Base-by-base conservation (phyloP, 2,888 invertebrate species). In the Lasioglossum vierecki region DNA sequence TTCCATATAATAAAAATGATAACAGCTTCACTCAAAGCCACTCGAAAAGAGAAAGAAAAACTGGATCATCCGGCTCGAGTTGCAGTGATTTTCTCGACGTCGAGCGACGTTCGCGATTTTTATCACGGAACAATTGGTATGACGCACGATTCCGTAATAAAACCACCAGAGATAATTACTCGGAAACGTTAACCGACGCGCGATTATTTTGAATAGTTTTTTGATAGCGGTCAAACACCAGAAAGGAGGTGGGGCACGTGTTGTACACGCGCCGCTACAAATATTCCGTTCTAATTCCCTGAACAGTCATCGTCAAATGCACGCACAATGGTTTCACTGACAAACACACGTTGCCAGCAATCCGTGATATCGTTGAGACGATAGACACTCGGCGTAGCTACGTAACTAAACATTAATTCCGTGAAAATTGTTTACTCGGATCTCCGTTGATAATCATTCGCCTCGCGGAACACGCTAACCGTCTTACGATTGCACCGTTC, bases 1-100 rank as follows among this genome's bases (percentile, higher is more conserved):
- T 82, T 83, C 80, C 39, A 83, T 77, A 83, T 88, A 81, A 83
- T 77, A 35, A 39, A 41, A 71, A n/a, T 63, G 82, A 86, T 85
- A 86, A 86, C n/a, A 26, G 30, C 30, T 71, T 70, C 26, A 8
- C 49, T 22, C 39, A 30, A 35, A 79, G 3, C 63, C 70, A 81
- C 70, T 66, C 13, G 49, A 76, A 39, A 26, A 66, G 26, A 41
- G 9, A 46, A 39, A 68, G 68, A 74, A 80, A 75, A 83, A 79
- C 57, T 73, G 70, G 80, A 76, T 26, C 76, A 44, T 66, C 5
- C 57, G 15, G 9, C 30, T 76, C 22, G 49, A 70, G 71, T 57
- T 44, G 22, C 39, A n/a, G 68, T 15, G 73, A 30, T 39, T 35
- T 73, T 15, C 73, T 79, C 4, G 2, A 26, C 18, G 0, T 9